Conservation (phyloP, 2,113 vertebrate genomes). For the Xenus cinereus region DNA sequence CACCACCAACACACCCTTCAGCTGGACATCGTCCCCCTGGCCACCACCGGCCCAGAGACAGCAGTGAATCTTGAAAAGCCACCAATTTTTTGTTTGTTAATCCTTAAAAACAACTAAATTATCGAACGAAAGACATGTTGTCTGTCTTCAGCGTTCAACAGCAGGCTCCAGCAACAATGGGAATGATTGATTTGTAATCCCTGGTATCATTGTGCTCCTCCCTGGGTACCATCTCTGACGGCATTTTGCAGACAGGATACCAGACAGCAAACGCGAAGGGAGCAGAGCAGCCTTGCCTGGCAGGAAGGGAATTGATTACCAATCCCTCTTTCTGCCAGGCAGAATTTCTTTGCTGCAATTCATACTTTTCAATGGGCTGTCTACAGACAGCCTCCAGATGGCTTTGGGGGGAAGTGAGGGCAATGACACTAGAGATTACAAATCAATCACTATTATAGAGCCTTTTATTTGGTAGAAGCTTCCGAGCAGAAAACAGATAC, state of each 20-base stretch:
- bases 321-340: constrained; percentile 9
- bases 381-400: constrained; percentile 30
- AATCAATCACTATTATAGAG: constrained; percentile 59
- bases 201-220: constrained; percentile 3
- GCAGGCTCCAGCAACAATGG: neutral
- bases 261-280: neutral
- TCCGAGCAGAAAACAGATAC: neutral
- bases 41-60: neutral
- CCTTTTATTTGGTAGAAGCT: constrained; percentile 32
- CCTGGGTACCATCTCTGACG: neutral
- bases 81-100: neutral
- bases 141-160: neutral
- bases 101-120: constrained; percentile 16
- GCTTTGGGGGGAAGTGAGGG: constrained; percentile 17
- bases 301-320: constrained; percentile 63
- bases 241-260: neutral
- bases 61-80: neutral
- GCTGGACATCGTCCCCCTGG: rapidly evolving
- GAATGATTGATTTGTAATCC: constrained; percentile 55
- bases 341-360: constrained; percentile 29
- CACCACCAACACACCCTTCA: neutral
- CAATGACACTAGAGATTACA: constrained; percentile 59
- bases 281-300: constrained; percentile 35
- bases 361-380: constrained; percentile 33
- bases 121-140: neutral